These are phyloP conservation scores for Crossaster papposus DNA, from an alignment of 53 echinoderm and acorn worm genomes.

Conservation along the genomic window DNA sequence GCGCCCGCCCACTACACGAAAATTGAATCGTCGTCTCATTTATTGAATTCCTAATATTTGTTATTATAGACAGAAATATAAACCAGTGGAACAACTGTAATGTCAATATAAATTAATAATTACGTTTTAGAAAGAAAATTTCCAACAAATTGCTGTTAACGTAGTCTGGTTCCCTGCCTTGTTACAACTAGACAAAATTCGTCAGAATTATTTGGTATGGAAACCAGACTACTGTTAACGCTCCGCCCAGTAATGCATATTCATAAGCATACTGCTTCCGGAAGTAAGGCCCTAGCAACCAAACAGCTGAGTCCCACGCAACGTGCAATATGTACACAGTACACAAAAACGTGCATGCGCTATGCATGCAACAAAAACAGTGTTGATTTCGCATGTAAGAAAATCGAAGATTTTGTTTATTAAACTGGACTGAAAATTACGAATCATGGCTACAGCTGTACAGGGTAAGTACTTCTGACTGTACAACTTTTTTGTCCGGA, in stretches of 20 bases:
- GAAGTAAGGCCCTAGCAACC: conserved; percentile 21
- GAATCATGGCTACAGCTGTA: conserved; percentile 48
- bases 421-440: conserved; percentile 9
- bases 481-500: not conserved
- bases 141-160: too few species aligned
- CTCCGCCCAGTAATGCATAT: conserved; percentile 19
- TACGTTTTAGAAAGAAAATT: too few species aligned
- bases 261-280: conserved; percentile 5
- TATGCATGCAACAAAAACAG: too few species aligned
- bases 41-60: not conserved
- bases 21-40: not conserved
- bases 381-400: conserved; percentile 7
- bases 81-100: not conserved
- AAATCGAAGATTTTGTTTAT: conserved; percentile 48
- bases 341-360: too few species aligned
- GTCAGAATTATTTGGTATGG: too few species aligned
- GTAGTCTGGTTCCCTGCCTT: too few species aligned
- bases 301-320: conserved; percentile 18
- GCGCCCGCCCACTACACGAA: not conserved
- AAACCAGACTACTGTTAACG: not conserved
- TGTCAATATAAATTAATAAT: too few species aligned
- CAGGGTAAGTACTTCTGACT: conserved; percentile 32
- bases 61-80: not conserved
- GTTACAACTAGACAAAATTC: too few species aligned
- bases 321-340: too few species aligned